Base-by-base conservation (phyloP, 2,888 invertebrate species). In the Drosophila rellima region DNA sequence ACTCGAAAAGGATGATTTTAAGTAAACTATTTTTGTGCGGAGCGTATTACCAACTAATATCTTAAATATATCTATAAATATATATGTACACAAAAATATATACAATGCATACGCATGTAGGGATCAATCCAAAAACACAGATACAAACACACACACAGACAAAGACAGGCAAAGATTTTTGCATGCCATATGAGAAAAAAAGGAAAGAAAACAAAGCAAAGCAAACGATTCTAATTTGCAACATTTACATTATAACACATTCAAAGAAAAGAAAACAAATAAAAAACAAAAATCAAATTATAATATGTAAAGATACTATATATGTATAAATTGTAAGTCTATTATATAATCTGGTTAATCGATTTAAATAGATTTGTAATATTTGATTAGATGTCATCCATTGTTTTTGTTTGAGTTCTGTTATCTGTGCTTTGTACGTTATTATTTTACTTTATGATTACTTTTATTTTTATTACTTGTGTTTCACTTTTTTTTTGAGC, bases 1-100 rank as follows among this genome's bases (percentile, higher is more conserved):
- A 74, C 80, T 93, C 39, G 90, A 90, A 77, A 81, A 90, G 61
- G 93, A 92, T 57, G 92, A 92, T 50, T 91, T 89, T 74, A 82
- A 91, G 78, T 91, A 92, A 74, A 75, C 18, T 10, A 17, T 26
- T 18, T 11, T 44, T 20, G 35, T 37, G 29, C 10, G 37, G 37
- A 47, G 55, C 82, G 70, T 83, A 78, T 78, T 88, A 88, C 63
- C 78, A 82, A 85, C 80, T 80, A 85, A 67, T 77, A 80, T 74
- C 74, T 55, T 66, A 62, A 74, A 64, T n/a, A 40, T 51, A 62
- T 56, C 65, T 44, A 64, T 52, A 50, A 15, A 71, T 17, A 64
- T 39, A 64, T 51, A 45, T 33, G 18, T 18, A 48, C 17, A 48
- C 18, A 48, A 35, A 55, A 20, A 44, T 45, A 55, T 31, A 44